phyloP scores from a whole-genome alignment of 2,888 invertebrate species.

The Molorchus minor region DNA sequence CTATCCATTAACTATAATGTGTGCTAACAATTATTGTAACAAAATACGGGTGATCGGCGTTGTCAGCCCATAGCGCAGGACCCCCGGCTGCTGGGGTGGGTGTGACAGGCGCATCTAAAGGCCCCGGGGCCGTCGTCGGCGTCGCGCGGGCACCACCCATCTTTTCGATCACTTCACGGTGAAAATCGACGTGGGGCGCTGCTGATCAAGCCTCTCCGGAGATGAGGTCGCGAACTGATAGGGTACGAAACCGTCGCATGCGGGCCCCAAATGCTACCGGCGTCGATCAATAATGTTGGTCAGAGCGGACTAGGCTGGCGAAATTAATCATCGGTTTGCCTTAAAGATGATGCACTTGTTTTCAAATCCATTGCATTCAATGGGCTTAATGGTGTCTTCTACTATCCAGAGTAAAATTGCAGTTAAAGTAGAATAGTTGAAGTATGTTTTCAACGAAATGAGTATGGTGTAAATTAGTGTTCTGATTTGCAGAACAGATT shows the following conservation, averaged over 20 bases:
- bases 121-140: conserved; percentile 27
- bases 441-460: no score
- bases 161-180: conserved; percentile 14
- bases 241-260: conserved; percentile 44
- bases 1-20: conserved; percentile 26
- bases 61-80: conserved; percentile 59
- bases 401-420: no score
- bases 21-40: conserved; percentile 41
- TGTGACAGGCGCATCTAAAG: conserved; percentile 62
- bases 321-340: no score
- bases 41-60: conserved; percentile 48
- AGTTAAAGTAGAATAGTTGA: no score
- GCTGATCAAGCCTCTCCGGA: conserved; percentile 36
- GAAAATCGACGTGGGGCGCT: conserved; percentile 1
- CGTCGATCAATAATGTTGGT: conserved; percentile 53
- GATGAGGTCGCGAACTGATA: conserved; percentile 55
- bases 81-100: conserved; percentile 61
- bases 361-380: no score
- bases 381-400: no score
- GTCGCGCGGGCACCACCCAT: conserved; percentile 5
- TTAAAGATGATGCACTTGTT: no score
- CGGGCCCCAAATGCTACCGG: conserved; percentile 50
- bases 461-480: no score
- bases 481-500: no score
- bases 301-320: conserved; percentile 27